Percentiles rank a stretch among this genome's conserved stretches.
These are phyloP conservation scores for Lamprotornis superbus DNA, from an alignment of 2,113 vertebrate species.

Conservation along the genomic window DNA sequence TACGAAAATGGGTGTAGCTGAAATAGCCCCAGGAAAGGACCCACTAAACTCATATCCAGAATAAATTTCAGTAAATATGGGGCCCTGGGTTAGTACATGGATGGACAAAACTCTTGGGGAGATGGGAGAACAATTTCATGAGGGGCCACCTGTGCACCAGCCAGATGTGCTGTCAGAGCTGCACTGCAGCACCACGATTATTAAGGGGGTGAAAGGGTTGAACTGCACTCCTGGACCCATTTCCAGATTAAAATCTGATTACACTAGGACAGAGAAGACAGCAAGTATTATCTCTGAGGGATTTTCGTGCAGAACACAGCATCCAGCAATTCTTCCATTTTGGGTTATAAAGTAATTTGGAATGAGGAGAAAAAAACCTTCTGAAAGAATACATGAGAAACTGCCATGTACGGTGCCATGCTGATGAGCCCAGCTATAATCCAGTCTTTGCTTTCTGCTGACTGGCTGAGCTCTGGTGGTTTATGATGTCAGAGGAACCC, in stretches of 20 bases:
- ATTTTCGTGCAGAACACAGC: not conserved
- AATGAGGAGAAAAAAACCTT: not conserved
- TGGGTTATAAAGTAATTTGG: not conserved
- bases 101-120: not conserved
- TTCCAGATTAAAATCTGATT: slow-evolving; percentile 27
- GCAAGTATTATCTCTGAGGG: not conserved
- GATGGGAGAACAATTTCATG: not conserved
- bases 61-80: not conserved
- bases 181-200: not conserved
- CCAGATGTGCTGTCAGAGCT: not conserved
- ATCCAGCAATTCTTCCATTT: not conserved
- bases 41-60: not conserved
- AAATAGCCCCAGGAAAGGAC: not conserved
- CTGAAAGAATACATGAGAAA: slow-evolving; percentile 40
- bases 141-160: not conserved
- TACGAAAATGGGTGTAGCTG: not conserved
- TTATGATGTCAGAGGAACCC: slow-evolving; percentile 77
- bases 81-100: not conserved
- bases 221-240: not conserved
- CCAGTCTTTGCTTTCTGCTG: slow-evolving; percentile 68
- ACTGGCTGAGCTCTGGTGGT: slow-evolving; percentile 67
- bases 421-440: slow-evolving; percentile 58
- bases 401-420: slow-evolving; percentile 13
- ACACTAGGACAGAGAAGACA: not conserved
- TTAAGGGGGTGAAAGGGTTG: not conserved